These are phyloP conservation scores for Platypus cylindrus DNA, from an alignment of 2,888 invertebrate species.

Conservation along the genomic window DNA sequence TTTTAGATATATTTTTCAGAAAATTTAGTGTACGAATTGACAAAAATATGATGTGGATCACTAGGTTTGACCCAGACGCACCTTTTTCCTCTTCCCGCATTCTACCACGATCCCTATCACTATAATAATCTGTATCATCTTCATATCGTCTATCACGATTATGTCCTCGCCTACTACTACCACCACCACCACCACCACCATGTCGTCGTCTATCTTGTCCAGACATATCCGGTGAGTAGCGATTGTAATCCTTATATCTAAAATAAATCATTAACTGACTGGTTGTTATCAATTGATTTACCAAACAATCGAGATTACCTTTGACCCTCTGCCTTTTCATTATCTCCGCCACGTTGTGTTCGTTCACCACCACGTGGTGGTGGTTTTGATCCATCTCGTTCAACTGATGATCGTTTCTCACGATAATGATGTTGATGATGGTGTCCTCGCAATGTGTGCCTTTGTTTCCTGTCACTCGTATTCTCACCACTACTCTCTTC, in stretches of 20 bases:
- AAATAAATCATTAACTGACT: too few relatives aligned
- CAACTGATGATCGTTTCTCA: too few relatives aligned
- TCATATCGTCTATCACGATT: conserved; percentile 42
- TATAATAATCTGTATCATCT: conserved; percentile 56
- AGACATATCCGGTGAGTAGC: conserved; percentile 27
- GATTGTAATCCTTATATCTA: too few relatives aligned
- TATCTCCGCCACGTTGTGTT: conserved; percentile 1
- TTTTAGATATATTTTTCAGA: background rate
- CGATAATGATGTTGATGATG: too few relatives aligned
- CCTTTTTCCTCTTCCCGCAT: conserved; percentile 25
- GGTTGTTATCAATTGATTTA: too few relatives aligned
- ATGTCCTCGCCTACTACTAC: conserved; percentile 6
- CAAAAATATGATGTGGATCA: background rate
- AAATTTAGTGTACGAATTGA: background rate
- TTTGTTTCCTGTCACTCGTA: conserved; percentile 20
- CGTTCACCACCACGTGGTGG: conserved; percentile 1
- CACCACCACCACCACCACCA: too few relatives aligned
- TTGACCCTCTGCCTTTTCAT: too few relatives aligned
- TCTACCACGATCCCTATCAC: conserved; percentile 47
- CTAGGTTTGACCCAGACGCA: too few relatives aligned
- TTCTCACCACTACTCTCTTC: conserved; percentile 31
- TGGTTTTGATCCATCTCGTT: too few relatives aligned
- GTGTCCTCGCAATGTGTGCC: conserved; percentile 10
- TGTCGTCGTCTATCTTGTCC: conserved; percentile 22
- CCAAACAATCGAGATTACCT: too few relatives aligned